These are phyloP conservation scores for Dicyrtomina minuta DNA, from an alignment of 2,888 invertebrate species.

Conservation along the genomic window DNA sequence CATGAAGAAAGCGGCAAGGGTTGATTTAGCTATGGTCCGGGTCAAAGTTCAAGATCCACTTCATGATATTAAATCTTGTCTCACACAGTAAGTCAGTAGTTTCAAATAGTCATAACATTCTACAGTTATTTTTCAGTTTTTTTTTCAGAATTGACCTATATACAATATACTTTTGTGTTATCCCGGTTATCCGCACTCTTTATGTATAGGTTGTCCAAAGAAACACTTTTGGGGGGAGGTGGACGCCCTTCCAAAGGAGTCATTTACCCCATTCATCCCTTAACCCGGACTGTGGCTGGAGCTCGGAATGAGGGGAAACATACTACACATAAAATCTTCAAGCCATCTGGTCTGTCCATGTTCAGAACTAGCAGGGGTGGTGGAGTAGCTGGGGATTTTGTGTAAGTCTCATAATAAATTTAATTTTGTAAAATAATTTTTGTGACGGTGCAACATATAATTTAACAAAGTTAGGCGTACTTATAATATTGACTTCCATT, in stretches of 20 bases:
- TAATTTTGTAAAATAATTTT: not conserved
- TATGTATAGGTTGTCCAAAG: not conserved
- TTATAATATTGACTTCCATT: too few relatives aligned
- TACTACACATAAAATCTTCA: slow-evolving; percentile 12
- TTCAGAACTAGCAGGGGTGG: slow-evolving; percentile 39
- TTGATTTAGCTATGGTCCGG: slow-evolving; percentile 61
- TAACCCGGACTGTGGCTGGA: not conserved
- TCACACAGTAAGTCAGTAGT: slow-evolving; percentile 56
- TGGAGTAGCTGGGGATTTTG: slow-evolving; percentile 39
- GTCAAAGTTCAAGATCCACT: slow-evolving; percentile 64
- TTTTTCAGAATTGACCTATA: not conserved
- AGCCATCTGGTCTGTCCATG: slow-evolving; percentile 42
- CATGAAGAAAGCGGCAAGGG: slow-evolving; percentile 65
- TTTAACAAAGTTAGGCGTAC: not conserved
- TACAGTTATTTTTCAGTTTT: not conserved
- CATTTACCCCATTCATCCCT: not conserved
- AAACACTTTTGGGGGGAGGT: not conserved
- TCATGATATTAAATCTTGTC: slow-evolving; percentile 60
- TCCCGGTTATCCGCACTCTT: not conserved
- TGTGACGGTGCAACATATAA: not conserved
- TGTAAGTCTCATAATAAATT: slow-evolving; percentile 32
- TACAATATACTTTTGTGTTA: not conserved
- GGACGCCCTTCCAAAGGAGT: not conserved
- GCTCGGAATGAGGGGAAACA: not conserved
- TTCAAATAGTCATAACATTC: not conserved